Evolutionary conservation across 2,113 vertebrate species (phyloP).

Genomic region (Bujurquina vittata): DNA sequence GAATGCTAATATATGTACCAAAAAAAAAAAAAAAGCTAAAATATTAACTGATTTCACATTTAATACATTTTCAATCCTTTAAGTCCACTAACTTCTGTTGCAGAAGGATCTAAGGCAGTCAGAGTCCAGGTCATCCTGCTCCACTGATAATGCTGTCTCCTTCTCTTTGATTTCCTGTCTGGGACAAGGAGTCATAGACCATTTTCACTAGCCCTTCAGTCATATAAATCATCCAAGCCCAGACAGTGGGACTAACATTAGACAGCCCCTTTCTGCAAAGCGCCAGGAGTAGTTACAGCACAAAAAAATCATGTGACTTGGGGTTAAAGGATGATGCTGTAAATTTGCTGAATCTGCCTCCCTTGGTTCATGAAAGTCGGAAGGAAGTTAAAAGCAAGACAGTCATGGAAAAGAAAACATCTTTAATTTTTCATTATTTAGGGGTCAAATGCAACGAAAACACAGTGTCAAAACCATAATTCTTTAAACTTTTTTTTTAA

Average conservation of each 20-base stretch:
- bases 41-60: neutral
- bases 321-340: constrained; percentile 81
- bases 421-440: neutral
- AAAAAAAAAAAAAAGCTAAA: neutral
- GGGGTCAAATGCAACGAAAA: neutral
- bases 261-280: constrained; percentile 59
- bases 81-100: constrained; percentile 10
- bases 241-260: constrained; percentile 30
- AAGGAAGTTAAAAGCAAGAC: constrained; percentile 32
- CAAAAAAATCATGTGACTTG: constrained; percentile 65
- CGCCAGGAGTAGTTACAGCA: constrained; percentile 76
- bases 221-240: constrained; percentile 69
- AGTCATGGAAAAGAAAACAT: neutral
- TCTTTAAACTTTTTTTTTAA: neutral
- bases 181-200: constrained; percentile 59
- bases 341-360: constrained; percentile 75
- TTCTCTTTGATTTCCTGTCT: constrained; percentile 72
- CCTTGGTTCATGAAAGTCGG: constrained; percentile 68
- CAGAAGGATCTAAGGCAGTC: constrained; percentile 20
- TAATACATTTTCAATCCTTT: neutral
- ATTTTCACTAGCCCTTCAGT: constrained; percentile 62
- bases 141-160: constrained; percentile 67
- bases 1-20: accelerated
- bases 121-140: constrained; percentile 66
- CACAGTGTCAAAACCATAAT: neutral